These are phyloP conservation scores for Tethea ocularis DNA, from an alignment of 2,888 invertebrate species.

Conservation along the genomic window DNA sequence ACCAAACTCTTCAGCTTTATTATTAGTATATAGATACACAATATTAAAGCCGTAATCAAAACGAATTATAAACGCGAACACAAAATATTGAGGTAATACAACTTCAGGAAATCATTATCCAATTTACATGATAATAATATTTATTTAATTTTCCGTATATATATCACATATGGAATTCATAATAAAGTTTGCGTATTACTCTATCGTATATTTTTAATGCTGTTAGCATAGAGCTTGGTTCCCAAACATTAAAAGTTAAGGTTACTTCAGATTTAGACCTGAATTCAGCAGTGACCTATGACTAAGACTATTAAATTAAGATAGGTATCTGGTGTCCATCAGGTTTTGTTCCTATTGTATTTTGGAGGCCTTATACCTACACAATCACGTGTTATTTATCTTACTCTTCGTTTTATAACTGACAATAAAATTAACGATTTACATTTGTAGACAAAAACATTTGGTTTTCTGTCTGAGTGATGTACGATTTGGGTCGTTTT, in stretches of 20 bases:
- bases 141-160: neutral
- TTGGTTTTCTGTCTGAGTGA: slow-evolving; percentile 34
- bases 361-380: slow-evolving; percentile 33
- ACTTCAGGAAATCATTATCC: neutral
- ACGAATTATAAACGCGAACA: neutral
- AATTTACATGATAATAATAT: neutral
- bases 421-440: slow-evolving; percentile 55
- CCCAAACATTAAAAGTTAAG: neutral
- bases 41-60: neutral
- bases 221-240: too few relatives aligned
- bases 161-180: too few relatives aligned
- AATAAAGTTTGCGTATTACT: too few relatives aligned
- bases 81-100: neutral
- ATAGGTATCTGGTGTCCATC: slow-evolving; percentile 36
- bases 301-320: slow-evolving; percentile 19
- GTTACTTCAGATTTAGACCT: slow-evolving; percentile 5
- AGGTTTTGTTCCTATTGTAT: slow-evolving; percentile 40
- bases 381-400: slow-evolving; percentile 50
- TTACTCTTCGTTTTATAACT: slow-evolving; percentile 47
- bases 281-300: slow-evolving; percentile 8
- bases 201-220: too few relatives aligned
- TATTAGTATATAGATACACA: too few relatives aligned
- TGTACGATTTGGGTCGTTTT: slow-evolving; percentile 32
- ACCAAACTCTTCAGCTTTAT: too few relatives aligned
- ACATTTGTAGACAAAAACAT: slow-evolving; percentile 38